Evolutionary conservation across 2,797 vertebrate genomes (phyloP), one percentile per base, ranked within the genome.

Genomic region (Botia almorhae): DNA sequence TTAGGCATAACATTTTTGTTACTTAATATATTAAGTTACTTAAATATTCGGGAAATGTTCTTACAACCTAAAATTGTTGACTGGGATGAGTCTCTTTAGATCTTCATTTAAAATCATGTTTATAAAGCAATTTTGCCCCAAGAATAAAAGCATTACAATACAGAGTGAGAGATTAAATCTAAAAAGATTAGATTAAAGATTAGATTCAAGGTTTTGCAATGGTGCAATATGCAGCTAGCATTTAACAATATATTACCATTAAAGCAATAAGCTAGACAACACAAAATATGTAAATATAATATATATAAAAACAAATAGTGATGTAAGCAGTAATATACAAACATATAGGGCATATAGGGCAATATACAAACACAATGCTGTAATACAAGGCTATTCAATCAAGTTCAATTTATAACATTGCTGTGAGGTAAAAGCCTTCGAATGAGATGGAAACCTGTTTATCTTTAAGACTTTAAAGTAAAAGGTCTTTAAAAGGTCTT

Each of bases 101-200:
- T 76, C 64, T 56, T 68, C 50, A 68, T 76, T 29, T 56, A 69
- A 71, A 78, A 78, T 60, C 51, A 26, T 60, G 36, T 60, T 53
- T 60, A 58, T 60, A 33, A 69, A 19, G 55, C 53, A 21, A 69
- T 60, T 60, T 33, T 33, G 71, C 33, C 64, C 33, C 6, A 12
- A 56, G 29, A 11, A 23, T 33, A 23, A 14, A 68, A 68, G 64
- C 56, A 56, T 26, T 68, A 43, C 17, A 43, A 71, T 13, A 55
- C 26, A 76, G 48, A 76, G n/a, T 39, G 48, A 26, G 23, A 26
- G 23, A 26, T 26, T 26, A 26, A 26, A 26, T 26, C 23, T 26
- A 26, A 26, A 26, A 26, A 26, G 23, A 26, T 26, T 19, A 63
- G 39, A 67, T 76, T 76, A 67, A 56, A 76, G 19, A 48, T 67